Base-by-base conservation (phyloP, 1,140 invertebrate species). In the Drosophila miranda region DNA sequence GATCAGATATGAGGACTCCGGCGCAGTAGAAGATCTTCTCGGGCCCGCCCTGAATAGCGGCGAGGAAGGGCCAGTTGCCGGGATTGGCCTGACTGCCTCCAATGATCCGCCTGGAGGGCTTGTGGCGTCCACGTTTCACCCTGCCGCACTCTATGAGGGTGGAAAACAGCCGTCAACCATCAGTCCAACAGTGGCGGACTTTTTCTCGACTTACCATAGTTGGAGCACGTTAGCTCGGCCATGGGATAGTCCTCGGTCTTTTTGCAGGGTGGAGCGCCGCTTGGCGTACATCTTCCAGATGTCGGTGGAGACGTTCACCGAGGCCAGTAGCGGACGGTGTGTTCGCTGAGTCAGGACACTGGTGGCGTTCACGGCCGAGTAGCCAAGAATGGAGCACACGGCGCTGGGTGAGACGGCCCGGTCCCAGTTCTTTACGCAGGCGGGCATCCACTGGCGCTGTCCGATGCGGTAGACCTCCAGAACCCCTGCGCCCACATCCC, bases 11-110 rank as follows among this genome's bases (percentile, higher is more conserved):
- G 2, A 98, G 92, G 2, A 97, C 95, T 0, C 96, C 97, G 1
- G 97, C 97, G 90, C 97, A 98, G 90, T 97, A 97, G 90, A 97
- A 96, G 60, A 96, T 93, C 90, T 96, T 95, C 86, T 96, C 95
- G 0, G 95, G 95, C 19, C 96, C 96, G 1, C 96, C 95, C 2
- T 96, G 92, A 59, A 97, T 93, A 0, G 96, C 95, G 1, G 96
- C 96, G 45, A 97, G 91, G 92, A 97, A 98, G 0, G 96, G 96
- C 96, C 96, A 97, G 84, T 97, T 96, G 1, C 96, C 96, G 0
- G 96, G 95, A 16, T 94, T 93, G 0, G 95, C 94, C 81, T 94
- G 93, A 23, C 93, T 93, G 13, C 96, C 96, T 4, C 96, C 96
- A 45, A 98, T 95, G 38, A 98, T 97, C 38, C 96, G 92, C 34